Evolutionary conservation across 2,113 vertebrate genomes (phyloP), one percentile per base, ranked within the genome.

Genomic region (Oncorhynchus tshawytscha): DNA sequence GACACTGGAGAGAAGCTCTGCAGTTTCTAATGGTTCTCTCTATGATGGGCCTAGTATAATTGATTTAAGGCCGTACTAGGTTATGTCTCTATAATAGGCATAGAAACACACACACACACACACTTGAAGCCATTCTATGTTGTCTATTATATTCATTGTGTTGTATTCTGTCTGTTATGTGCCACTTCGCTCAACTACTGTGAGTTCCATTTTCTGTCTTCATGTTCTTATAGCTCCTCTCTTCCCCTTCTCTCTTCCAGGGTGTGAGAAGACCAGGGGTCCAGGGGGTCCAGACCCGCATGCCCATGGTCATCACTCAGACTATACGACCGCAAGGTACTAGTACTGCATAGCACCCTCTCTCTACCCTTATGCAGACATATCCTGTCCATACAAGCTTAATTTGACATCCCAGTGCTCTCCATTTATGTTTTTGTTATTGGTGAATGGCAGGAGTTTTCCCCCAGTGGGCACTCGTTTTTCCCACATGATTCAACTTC

Each of bases 261-360:
- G 87, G 85, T 73, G 71, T 93, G 82, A 90, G 88, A 84, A 82
- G 92, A 89, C 71, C 86, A 9, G 88, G 87, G 75, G 88, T 92
- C 70, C 91, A 93, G 86, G 87, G 89, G 13, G 86, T 90, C 51
- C 93, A 93, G 85, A 90, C 93, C 66, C 92, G 92, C 49, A 87
- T 94, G 71, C 93, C 93, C 77, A 87, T 94, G 12, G 92, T 94
- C 88, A 91, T 94, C 86, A 90, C 86, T 78, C 91, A 93, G 87
- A 90, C 82, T 5, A 70, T 94, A 88, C 89, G 91, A 91, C 84
- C 91, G 79, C 92, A 87, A 92, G 93, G 94, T 95, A 86, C 70
- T 82, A 78, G 12, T 54, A 9, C 22, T 51, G 7, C 51, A 12
- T 27, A 48, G 13, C 64, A 29, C 11, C 34, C n/a, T 18, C 20